A percentile compares a stretch with the other conserved stretches of the same genome.
Evolutionary conservation across 1,140 invertebrate genomes (phyloP).

Genomic region (Drosophila willistoni): DNA sequence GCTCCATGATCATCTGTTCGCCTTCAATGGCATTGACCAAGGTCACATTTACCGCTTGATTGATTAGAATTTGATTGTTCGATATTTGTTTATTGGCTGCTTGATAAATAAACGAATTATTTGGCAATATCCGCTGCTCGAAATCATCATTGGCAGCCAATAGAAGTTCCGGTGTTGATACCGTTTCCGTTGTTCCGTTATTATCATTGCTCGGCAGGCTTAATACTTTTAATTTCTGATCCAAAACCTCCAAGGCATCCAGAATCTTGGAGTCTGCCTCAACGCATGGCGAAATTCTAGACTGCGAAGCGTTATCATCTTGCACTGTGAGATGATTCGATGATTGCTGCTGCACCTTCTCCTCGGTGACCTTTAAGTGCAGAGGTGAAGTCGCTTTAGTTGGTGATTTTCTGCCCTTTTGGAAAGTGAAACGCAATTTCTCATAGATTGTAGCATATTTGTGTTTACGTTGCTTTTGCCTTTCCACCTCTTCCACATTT

Average conservation of each 20-base stretch:
- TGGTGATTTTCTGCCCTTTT: slow-evolving; percentile 47
- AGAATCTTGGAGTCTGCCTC: slow-evolving; percentile 70
- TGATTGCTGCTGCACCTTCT: background rate
- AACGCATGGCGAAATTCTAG: slow-evolving; percentile 40
- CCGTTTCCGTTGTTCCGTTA: background rate
- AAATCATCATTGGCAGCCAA: slow-evolving; percentile 63
- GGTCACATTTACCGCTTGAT: slow-evolving; percentile 72
- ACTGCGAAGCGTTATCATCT: background rate
- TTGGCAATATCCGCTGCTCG: slow-evolving; percentile 71
- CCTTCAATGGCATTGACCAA: slow-evolving; percentile 74
- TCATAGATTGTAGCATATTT: slow-evolving; percentile 79
- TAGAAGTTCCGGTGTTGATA: slow-evolving; percentile 31
- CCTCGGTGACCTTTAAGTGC: background rate
- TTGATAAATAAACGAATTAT: slow-evolving; percentile 72
- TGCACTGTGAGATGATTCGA: background rate
- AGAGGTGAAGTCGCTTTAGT: slow-evolving; percentile 25
- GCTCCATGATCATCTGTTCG: slow-evolving; percentile 73
- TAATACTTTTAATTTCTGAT: background rate
- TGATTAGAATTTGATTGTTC: slow-evolving; percentile 67
- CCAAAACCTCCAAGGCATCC: slow-evolving; percentile 64
- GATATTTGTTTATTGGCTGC: slow-evolving; percentile 67
- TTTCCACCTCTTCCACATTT: slow-evolving; percentile 35
- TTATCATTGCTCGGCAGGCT: background rate
- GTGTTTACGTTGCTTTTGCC: slow-evolving; percentile 68
- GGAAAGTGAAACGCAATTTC: slow-evolving; percentile 70